Percentiles rank a stretch among this genome's conserved stretches.
Conservation (phyloP, 2,113 vertebrate species). For the Urocynchramus pylzowi region DNA sequence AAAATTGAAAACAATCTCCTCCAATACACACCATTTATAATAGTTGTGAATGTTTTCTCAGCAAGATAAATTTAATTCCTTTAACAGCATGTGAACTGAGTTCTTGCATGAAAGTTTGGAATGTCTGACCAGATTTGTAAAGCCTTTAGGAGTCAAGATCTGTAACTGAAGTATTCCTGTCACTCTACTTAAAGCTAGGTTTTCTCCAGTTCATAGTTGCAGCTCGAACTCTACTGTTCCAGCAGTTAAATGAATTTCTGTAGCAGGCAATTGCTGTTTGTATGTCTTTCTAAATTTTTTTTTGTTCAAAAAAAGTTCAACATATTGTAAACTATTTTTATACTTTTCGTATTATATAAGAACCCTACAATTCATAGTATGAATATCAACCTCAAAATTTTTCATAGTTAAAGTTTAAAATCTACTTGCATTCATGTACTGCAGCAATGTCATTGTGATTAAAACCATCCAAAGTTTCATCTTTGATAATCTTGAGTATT, state of each 20-base stretch:
- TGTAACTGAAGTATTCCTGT: background rate
- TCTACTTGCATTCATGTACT: background rate
- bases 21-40: background rate
- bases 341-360: background rate
- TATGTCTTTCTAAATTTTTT: background rate
- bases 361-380: background rate
- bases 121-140: background rate
- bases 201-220: background rate
- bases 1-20: background rate
- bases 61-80: background rate
- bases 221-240: accelerated
- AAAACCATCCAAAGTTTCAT: background rate
- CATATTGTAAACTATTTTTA: background rate
- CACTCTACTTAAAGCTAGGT: background rate
- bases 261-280: background rate
- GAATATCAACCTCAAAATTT: background rate
- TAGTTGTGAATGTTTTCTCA: background rate
- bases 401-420: background rate
- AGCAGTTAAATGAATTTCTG: background rate
- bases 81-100: background rate
- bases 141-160: background rate
- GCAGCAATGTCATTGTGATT: background rate
- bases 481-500: background rate
- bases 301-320: background rate
- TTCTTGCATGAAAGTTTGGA: background rate